phyloP scores from a whole-genome alignment of 2,888 invertebrate species.

The Microctonus brassicae region DNA sequence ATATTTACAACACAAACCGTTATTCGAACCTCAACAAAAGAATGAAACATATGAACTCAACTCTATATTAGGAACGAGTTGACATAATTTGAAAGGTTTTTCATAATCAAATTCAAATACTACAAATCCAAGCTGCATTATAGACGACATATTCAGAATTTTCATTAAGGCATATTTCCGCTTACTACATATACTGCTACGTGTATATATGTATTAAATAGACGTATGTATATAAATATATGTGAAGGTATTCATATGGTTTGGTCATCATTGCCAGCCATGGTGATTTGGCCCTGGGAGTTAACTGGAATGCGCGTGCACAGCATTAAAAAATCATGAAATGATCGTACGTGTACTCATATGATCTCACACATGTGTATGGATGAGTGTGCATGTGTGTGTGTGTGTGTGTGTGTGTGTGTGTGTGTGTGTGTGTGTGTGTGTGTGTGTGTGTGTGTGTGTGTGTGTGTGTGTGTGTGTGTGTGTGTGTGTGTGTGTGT shows the following conservation, averaged over 20 bases:
- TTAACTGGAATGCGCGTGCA: constrained; percentile 58
- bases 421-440: too few relatives aligned
- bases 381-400: background rate
- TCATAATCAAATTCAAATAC: background rate
- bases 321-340: constrained; percentile 46
- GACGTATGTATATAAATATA: background rate
- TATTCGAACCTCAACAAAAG: background rate
- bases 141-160: background rate
- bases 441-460: too few relatives aligned
- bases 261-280: constrained; percentile 12
- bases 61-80: too few relatives aligned
- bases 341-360: background rate
- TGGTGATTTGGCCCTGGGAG: constrained; percentile 38
- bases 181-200: constrained; percentile 3
- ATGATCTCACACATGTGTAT: too few relatives aligned
- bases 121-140: background rate
- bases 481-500: background rate
- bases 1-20: background rate
- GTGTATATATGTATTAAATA: background rate
- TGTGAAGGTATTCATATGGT: background rate
- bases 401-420: background rate
- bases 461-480: too few relatives aligned
- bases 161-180: background rate
- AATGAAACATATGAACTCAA: background rate
- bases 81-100: background rate